Evolutionary conservation across 1,140 invertebrate genomes (phyloP), one percentile per base, ranked within the genome.

Genomic region (Physella acuta): DNA sequence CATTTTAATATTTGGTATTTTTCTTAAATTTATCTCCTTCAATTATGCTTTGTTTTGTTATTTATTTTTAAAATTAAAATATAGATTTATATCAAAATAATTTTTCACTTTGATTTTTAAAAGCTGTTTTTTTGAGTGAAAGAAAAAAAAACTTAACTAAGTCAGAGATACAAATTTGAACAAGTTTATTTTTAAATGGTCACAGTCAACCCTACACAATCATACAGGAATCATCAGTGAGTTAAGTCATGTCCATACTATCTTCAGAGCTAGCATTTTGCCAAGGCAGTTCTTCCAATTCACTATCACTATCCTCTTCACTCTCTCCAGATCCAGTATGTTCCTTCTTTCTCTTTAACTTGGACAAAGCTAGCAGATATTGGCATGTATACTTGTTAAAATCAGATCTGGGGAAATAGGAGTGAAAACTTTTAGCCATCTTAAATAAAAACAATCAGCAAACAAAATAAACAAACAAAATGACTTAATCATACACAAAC

Each of bases 331-430:
- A 14, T 63, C 61, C n/a, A n/a, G 51, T 49, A 4, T 39, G 39
- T 16, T 36, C 44, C 31, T 68, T 58, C 59, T 79, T 78, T 59
- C 74, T 71, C 68, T 81, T 82, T 11, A 71, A 67, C 24, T 74
- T 51, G 0, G 73, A 73, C 59, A 79, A 56, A 0, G 76, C 63
- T 52, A 81, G 11, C 5, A 84, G 70, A 66, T 75, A 84, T 66
- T 82, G 74, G 3, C 80, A 60, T 24, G 68, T 78, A 71, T 84
- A 84, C 37, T 79, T 78, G 70, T 84, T 84, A 69, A 84, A 80
- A 56, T 84, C 83, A 79, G 79, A 81, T 30, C 82, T 84, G 75
- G 20, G 81, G 76, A 37, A 63, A 34, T 71, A 30, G 68, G 66
- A 55, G 52, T 36, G 59, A 36, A 59, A 33, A 39, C 3, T 26